Conservation (phyloP, 2,888 invertebrate genomes). For the Cheilosia impressa region DNA sequence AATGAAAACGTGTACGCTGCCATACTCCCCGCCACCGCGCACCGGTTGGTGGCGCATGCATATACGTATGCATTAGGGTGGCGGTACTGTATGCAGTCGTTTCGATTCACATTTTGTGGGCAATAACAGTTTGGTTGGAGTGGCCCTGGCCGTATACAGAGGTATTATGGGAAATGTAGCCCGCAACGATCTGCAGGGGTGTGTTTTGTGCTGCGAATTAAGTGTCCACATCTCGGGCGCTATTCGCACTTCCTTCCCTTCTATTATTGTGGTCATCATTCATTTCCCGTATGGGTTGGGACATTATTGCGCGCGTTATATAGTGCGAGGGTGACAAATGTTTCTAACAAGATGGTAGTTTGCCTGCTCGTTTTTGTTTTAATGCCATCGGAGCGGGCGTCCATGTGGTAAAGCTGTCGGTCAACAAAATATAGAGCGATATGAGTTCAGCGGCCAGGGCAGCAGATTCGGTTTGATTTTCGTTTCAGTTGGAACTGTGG, state of each 20-base stretch:
- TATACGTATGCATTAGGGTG: constrained; percentile 43
- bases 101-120: constrained; percentile 74
- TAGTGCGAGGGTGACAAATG: constrained; percentile 65
- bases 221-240: constrained; percentile 75
- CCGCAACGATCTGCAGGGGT: constrained; percentile 23
- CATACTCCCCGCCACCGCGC: constrained; percentile 16
- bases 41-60: not conserved
- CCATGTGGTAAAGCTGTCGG: not conserved
- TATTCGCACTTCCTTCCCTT: constrained; percentile 75
- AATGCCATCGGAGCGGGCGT: not conserved
- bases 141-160: not conserved
- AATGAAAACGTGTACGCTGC: constrained; percentile 69
- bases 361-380: not conserved
- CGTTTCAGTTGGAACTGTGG: too few relatives aligned
- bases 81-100: constrained; percentile 47
- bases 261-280: constrained; percentile 75
- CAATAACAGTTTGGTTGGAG: constrained; percentile 67
- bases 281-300: constrained; percentile 68
- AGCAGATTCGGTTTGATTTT: not conserved
- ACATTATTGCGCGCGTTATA: constrained; percentile 56
- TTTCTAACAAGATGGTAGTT: constrained; percentile 65
- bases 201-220: constrained; percentile 68
- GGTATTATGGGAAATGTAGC: constrained; percentile 18
- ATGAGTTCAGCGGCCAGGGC: not conserved
- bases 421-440: not conserved